Evolutionary conservation across 2,113 vertebrate species (phyloP), one percentile per base, ranked within the genome.

Genomic region (Capreolus pygargus): DNA sequence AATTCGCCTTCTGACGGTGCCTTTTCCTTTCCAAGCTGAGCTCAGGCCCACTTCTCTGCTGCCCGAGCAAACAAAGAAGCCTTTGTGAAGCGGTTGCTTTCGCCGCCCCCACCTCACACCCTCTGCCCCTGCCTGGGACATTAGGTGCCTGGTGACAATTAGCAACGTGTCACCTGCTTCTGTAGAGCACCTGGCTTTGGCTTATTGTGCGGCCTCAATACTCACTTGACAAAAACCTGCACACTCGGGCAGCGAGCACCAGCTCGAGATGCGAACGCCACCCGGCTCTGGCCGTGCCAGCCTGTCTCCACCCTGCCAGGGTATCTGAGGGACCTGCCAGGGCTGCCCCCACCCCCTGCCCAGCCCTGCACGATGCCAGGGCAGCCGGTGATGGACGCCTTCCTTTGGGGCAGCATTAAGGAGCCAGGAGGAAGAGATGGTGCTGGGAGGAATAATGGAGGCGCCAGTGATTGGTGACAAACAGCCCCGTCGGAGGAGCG

Each of bases 21-120:
- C 16, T 45, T 84, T 81, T 86, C 64, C 58, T 94, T 91, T 83
- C 76, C 16, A 47, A n/a, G 19, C 93, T 14, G 47, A 86, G 94
- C 79, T n/a, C 55, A 47, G 36, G 95, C 64, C 89, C 96, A 93
- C 61, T 81, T 91, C 85, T 74, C 92, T n/a, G 52, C 94, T 54
- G 81, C 90, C 74, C 25, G 25, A 64, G 39, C 1, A 19, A 87
- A 98, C 97, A 98, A 97, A 97, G 97, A 33, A 21, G 85, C 3
- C 96, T 93, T 94, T 97, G 92, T 97, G 90, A 27, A 27, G 76
- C 9, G 60, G n/a, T 4, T 7, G 70, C 83, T 70, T 67, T 39
- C 1, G 43, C 92, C 0, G 1, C 21, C 86, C 83, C 64, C 84
- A 85, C 28, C 7, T 39, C 58, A 0, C 43, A 60, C 39, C 79